phyloP scores from a whole-genome alignment of 2,797 vertebrate species.

The Chromis chromis region DNA sequence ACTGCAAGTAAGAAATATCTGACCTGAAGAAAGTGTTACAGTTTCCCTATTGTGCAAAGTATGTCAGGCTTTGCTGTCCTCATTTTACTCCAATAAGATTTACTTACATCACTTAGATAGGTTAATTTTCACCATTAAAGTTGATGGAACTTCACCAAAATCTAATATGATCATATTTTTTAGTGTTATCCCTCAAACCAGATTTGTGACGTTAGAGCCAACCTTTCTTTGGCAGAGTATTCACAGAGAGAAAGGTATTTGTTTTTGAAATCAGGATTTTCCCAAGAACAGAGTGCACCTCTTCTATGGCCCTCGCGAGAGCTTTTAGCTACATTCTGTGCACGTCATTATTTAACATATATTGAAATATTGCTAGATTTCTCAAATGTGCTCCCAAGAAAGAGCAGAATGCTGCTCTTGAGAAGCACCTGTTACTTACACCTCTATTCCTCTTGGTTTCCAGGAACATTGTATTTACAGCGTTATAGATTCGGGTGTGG shows the following conservation, averaged over 20 bases:
- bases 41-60: neutral
- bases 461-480: constrained; percentile 37
- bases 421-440: constrained; percentile 60
- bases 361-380: constrained; percentile 43
- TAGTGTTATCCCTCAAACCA: neutral
- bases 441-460: constrained; percentile 26
- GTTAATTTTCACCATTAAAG: neutral
- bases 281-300: constrained; percentile 27
- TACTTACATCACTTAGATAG: no score
- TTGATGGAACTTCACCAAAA: neutral
- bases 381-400: constrained; percentile 51
- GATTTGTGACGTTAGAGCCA: constrained; percentile 25
- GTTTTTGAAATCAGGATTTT: constrained; percentile 39
- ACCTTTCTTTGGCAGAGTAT: constrained; percentile 22
- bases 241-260: constrained; percentile 35
- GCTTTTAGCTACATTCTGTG: constrained; percentile 25
- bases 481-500: constrained; percentile 54
- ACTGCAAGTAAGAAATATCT: neutral
- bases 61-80: neutral
- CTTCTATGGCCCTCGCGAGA: constrained; percentile 37
- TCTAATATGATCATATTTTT: neutral
- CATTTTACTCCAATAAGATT: neutral
- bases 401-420: constrained; percentile 16
- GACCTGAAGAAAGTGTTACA: neutral
- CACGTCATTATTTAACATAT: constrained; percentile 51